Evolutionary conservation across 2,888 invertebrate species (phyloP).

Genomic region (Chrysolina oricalcia): DNA sequence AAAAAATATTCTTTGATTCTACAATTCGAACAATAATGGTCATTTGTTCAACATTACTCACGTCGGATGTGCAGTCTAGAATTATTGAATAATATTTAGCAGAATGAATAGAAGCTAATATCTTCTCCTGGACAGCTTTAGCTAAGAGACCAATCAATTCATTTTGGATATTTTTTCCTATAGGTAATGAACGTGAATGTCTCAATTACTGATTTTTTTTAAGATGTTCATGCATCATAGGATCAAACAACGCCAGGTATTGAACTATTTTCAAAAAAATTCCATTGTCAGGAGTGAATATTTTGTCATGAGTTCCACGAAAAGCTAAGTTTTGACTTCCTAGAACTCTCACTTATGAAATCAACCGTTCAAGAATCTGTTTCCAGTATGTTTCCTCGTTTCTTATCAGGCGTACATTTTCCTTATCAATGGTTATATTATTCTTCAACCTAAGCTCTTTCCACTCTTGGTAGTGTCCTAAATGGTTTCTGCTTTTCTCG

Average conservation of each 20-base stretch:
- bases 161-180: too few relatives aligned
- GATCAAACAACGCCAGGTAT: constrained; percentile 24
- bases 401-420: not conserved
- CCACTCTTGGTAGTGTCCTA: constrained; percentile 7
- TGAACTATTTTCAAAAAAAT: constrained; percentile 26
- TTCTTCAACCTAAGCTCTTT: constrained; percentile 20
- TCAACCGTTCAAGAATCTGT: not conserved
- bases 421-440: constrained; percentile 1
- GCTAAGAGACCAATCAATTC: too few relatives aligned
- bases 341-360: constrained; percentile 7
- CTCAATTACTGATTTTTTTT: too few relatives aligned
- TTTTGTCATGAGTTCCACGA: constrained; percentile 24
- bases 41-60: constrained; percentile 56
- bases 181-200: too few relatives aligned
- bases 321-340: constrained; percentile 24
- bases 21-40: constrained; percentile 53
- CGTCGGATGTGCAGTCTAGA: constrained; percentile 58
- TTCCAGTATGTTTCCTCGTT: too few relatives aligned
- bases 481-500: constrained; percentile 11
- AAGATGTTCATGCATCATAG: constrained; percentile 28
- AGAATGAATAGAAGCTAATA: too few relatives aligned
- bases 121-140: too few relatives aligned
- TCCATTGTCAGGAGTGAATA: too few relatives aligned
- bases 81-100: too few relatives aligned
- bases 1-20: too few relatives aligned